Percentiles rank a stretch among this genome's conserved stretches.
Evolutionary conservation across 2,113 vertebrate species (phyloP).

Genomic region (Mormyrus iriodes): DNA sequence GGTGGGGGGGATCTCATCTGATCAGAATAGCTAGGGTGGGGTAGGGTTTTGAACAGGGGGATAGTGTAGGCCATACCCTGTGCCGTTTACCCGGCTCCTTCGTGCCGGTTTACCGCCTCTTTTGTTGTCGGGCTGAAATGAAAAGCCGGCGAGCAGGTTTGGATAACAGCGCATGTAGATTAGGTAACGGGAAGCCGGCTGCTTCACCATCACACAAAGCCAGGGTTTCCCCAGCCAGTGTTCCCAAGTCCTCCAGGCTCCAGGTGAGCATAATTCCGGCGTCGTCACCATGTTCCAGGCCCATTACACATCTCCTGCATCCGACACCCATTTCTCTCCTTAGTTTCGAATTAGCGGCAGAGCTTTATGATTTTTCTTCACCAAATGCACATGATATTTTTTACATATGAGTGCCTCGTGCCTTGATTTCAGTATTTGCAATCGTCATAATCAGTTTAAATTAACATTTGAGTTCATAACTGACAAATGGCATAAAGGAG

Average conservation of each 20-base stretch:
- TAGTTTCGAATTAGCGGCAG: not conserved
- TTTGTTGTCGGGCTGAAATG: not conserved
- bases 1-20: not conserved
- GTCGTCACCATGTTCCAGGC: not conserved
- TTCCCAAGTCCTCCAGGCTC: not conserved
- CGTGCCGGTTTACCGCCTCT: not conserved
- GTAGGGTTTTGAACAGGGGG: not conserved
- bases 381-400: not conserved
- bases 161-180: not conserved
- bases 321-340: not conserved
- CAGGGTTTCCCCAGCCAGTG: not conserved
- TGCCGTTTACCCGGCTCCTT: not conserved
- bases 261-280: not conserved
- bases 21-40: not conserved
- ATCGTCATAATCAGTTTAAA: not conserved
- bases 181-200: not conserved
- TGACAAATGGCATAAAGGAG: not conserved
- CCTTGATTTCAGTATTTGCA: not conserved
- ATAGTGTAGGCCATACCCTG: not conserved
- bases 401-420: not conserved
- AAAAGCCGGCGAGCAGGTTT: not conserved
- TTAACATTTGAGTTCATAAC: not conserved
- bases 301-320: not conserved
- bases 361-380: not conserved
- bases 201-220: not conserved